Conservation (phyloP, 2,888 invertebrate species). For the Ernsta delagoae region DNA sequence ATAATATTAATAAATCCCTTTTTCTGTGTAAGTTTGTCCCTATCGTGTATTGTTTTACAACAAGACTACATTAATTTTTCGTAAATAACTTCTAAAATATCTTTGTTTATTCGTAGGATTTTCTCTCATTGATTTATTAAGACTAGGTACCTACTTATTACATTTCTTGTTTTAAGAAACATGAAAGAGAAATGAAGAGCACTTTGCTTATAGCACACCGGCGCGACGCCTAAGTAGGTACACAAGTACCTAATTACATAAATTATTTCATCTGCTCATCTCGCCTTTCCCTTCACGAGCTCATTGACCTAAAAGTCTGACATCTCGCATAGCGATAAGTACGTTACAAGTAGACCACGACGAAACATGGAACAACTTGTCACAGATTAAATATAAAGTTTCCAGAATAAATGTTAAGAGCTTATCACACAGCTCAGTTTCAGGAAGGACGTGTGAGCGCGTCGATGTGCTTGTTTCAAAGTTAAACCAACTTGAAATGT, state of each 20-base stretch:
- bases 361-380: conserved; percentile 16
- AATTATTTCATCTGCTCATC: conserved; percentile 31
- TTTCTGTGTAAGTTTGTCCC: background rate
- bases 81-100: background rate
- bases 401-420: conserved; percentile 13
- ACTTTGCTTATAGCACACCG: background rate
- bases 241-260: conserved; percentile 22
- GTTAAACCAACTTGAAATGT: conserved; percentile 12
- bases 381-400: conserved; percentile 18
- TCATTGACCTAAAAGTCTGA: conserved; percentile 33
- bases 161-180: background rate
- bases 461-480: conserved; percentile 16
- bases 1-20: background rate
- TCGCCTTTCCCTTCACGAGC: conserved; percentile 12
- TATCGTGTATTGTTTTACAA: background rate
- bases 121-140: no score
- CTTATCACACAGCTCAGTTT: conserved; percentile 19
- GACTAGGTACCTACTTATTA: no score
- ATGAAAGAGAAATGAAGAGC: conserved; percentile 1
- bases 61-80: background rate
- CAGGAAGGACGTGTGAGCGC: conserved; percentile 16
- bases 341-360: conserved; percentile 25
- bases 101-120: background rate
- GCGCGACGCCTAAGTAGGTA: background rate
- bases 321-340: conserved; percentile 18